Base-by-base conservation (phyloP, 2,888 invertebrate genomes). In the Rosalia funebris region DNA sequence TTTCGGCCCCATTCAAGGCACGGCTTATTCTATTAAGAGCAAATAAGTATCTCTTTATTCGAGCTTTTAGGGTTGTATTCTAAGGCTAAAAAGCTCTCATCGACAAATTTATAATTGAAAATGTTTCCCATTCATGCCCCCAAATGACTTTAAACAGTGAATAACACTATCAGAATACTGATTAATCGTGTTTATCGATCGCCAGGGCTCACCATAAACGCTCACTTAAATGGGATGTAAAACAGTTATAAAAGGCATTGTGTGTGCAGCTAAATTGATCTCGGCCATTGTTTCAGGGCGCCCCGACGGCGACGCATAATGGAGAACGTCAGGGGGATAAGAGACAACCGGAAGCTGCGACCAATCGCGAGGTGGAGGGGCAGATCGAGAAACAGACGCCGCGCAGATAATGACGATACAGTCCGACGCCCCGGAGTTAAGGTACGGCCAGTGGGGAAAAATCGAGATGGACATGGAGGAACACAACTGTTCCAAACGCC, bases 311-410 rank as follows among this genome's bases (percentile, higher is more conserved):
- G 73, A 60, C 72, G 70, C 63, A 53, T 64, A 64, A 67, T 63
- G 58, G 63, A 46, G 62, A 64, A 58, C 59, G 62, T 62, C 58
- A 62, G 65, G 68, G 53, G 65, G 68, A 69, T 65, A 66, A 69
- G 69, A 62, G 65, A 64, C 68, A 71, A 73, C 77, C 75, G 77
- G 78, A 78, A 74, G 72, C 75, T 73, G 75, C 71, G 69, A 69
- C 76, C 77, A 77, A 76, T 76, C 73, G 67, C 65, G 62, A 64
- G 60, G 70, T 44, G 68, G 69, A 65, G 65, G 61, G 62, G 66
- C 64, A 62, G 62, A 55, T 60, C 45, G 57, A 60, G 63, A 62
- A 62, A 53, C 65, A 55, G 61, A 56, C 64, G 66, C 55, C 55
- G 61, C 64, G 62, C 42, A 16, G 41, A 42, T 53, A 53, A 53